Evolutionary conservation across 2,797 vertebrate genomes (phyloP).

Genomic region (Pantherophis vulpinus): DNA sequence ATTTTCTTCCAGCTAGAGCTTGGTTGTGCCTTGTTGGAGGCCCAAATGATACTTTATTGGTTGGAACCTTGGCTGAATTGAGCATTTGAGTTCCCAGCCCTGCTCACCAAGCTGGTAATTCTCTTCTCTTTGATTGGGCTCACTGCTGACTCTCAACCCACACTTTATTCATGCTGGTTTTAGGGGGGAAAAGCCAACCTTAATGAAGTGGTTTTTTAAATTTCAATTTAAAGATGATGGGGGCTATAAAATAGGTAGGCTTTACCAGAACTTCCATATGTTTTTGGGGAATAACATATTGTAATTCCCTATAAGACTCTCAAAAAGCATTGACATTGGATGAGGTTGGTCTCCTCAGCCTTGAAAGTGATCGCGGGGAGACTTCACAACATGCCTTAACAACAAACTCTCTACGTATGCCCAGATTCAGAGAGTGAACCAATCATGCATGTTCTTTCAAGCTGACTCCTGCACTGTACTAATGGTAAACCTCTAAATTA

Average conservation of each 20-base stretch:
- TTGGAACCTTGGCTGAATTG: neutral
- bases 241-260: neutral
- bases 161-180: neutral
- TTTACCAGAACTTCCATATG: neutral
- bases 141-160: neutral
- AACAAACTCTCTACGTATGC: neutral
- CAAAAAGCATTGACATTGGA: neutral
- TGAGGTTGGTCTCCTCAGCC: neutral
- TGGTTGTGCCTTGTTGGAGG: neutral
- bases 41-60: neutral
- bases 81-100: neutral
- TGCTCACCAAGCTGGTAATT: neutral
- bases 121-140: neutral
- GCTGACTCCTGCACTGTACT: neutral
- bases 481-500: neutral
- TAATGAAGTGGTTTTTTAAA: neutral
- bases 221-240: neutral
- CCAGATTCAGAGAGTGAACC: neutral
- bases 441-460: neutral
- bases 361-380: neutral
- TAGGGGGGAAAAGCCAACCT: neutral
- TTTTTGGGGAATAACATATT: neutral
- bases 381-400: neutral
- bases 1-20: neutral
- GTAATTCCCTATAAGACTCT: neutral